These are phyloP conservation scores for Eptesicus fuscus DNA, from an alignment of 2,113 vertebrate genomes.

Conservation along the genomic window DNA sequence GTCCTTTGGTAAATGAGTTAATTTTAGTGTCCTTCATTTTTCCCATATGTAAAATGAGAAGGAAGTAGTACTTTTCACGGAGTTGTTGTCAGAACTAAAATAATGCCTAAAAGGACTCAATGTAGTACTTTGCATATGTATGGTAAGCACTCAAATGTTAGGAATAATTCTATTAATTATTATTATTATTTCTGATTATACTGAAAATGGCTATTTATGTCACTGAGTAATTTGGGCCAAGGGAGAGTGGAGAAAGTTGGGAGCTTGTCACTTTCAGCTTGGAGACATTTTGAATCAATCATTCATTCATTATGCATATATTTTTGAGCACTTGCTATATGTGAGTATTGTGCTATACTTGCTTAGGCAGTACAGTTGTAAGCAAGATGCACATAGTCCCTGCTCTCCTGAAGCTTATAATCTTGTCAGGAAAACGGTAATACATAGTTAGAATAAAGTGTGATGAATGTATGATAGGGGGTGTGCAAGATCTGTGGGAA, in stretches of 20 bases:
- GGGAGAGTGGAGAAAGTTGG: not conserved
- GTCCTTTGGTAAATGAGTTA: conserved; percentile 13
- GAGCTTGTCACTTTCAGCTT: conserved; percentile 12
- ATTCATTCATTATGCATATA: not conserved
- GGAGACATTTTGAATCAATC: not conserved
- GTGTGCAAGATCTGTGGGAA: not conserved
- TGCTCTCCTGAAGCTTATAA: not conserved
- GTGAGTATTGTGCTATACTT: not conserved
- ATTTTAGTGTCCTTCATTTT: not conserved
- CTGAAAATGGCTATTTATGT: not conserved
- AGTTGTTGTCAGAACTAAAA: conserved; percentile 15
- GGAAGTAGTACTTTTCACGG: not conserved
- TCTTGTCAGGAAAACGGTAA: not conserved
- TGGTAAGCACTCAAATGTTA: not conserved
- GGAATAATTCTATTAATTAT: not conserved
- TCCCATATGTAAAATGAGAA: not conserved
- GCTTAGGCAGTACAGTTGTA: not conserved
- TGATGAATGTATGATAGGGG: not conserved
- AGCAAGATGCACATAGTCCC: not conserved
- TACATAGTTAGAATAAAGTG: not conserved
- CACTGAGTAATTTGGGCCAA: not conserved
- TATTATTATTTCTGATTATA: not conserved
- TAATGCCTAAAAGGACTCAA: not conserved
- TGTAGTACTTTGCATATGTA: not conserved
- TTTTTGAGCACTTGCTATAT: not conserved